Conservation (phyloP, 2,888 invertebrate species). For the Rhopalosiphum nymphaeae region DNA sequence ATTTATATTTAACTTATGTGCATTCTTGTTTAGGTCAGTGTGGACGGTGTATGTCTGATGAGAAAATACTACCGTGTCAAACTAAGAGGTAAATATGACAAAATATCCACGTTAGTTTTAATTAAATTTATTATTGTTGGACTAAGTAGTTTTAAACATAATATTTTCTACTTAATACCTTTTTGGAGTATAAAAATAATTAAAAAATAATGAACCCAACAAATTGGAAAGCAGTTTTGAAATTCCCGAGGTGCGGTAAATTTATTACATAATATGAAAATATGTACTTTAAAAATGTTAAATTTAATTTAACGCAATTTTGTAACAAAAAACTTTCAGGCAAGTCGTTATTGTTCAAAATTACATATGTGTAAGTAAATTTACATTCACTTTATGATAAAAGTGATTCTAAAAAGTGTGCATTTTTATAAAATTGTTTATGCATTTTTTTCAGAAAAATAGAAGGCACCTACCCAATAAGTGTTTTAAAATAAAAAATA, state of each 20-base stretch:
- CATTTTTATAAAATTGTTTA: background rate
- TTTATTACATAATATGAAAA: background rate
- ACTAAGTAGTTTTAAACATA: background rate
- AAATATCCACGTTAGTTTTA: background rate
- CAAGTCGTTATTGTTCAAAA: background rate
- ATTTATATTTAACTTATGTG: background rate
- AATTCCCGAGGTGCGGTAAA: background rate
- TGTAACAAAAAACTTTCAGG: background rate
- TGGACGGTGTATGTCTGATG: background rate
- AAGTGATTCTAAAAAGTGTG: background rate
- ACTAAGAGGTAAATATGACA: background rate
- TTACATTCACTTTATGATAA: background rate
- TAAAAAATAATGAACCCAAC: background rate
- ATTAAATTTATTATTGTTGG: constrained; percentile 1
- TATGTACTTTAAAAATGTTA: background rate
- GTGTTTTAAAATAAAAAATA: background rate
- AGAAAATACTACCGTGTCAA: background rate
- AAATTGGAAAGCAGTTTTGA: background rate
- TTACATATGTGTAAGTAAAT: background rate
- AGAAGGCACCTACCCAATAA: background rate
- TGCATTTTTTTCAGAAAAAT: background rate
- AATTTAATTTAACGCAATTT: background rate
- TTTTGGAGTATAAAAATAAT: background rate
- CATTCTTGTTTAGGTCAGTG: background rate
- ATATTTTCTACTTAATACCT: background rate